A percentile compares a stretch with the other conserved stretches of the same genome.
These are phyloP conservation scores for Microcebus jonahi DNA, from an alignment of 2,113 vertebrate genomes.

Conservation along the genomic window DNA sequence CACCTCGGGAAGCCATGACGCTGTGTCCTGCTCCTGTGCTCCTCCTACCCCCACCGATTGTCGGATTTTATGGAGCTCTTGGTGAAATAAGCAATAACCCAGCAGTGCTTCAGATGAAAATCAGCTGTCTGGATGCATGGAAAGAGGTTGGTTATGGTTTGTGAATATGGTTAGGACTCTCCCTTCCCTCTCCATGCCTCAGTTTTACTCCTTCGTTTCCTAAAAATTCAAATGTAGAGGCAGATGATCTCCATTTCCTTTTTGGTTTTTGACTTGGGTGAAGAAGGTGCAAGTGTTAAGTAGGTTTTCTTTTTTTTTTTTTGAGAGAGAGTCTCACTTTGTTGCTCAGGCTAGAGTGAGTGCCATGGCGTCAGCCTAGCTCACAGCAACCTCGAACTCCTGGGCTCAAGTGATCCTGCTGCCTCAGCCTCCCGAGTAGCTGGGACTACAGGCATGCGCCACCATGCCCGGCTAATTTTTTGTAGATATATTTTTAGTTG, in stretches of 20 bases:
- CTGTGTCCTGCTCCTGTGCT: no score
- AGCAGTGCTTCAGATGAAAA: not conserved
- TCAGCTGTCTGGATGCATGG: not conserved
- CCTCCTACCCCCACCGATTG: fast-evolving
- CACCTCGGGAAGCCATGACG: not conserved
- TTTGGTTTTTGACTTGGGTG: not conserved
- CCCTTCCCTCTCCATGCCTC: not conserved
- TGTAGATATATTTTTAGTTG: no score
- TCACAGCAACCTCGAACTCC: no score
- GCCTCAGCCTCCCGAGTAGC: no score
- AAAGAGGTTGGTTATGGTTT: not conserved
- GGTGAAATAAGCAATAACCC: no score
- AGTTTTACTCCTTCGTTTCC: not conserved
- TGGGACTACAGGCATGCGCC: no score
- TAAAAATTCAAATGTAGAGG: not conserved
- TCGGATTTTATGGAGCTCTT: not conserved
- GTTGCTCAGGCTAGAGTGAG: no score
- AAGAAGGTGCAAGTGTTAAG: fast-evolving
- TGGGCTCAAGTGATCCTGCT: no score
- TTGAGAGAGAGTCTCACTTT: no score
- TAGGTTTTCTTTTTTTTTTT: not conserved
- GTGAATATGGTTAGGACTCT: not conserved
- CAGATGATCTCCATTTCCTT: not conserved
- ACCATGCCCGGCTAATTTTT: no score
- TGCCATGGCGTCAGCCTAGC: no score